Evolutionary conservation across 1,140 invertebrate species (phyloP).

Genomic region (Hydropsyche tenuis): DNA sequence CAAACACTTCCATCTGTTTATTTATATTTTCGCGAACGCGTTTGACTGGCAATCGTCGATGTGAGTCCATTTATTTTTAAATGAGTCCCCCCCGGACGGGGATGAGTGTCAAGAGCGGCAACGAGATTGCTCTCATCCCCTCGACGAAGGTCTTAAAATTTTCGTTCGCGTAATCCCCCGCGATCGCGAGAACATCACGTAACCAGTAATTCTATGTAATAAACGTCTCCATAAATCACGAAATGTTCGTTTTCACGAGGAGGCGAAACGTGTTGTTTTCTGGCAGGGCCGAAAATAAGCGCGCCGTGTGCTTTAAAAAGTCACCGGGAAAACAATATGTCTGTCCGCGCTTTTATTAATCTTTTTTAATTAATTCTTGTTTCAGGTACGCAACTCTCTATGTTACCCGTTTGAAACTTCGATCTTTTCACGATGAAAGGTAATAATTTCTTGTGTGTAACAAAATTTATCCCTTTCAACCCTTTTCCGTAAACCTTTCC

Average conservation of each 20-base stretch:
- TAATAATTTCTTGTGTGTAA: slow-evolving; percentile 16
- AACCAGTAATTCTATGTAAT: slow-evolving; percentile 46
- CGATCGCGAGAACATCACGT: slow-evolving; percentile 45
- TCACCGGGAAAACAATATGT: neutral
- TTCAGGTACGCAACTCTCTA: neutral
- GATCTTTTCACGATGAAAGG: neutral
- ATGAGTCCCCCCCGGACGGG: neutral
- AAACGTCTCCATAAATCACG: slow-evolving; percentile 46
- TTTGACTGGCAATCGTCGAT: neutral
- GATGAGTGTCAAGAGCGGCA: slow-evolving; percentile 8
- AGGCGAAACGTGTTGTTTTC: neutral
- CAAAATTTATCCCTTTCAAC: neutral
- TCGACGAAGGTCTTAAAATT: slow-evolving; percentile 14
- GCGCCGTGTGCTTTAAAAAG: neutral
- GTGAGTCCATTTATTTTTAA: slow-evolving; percentile 15
- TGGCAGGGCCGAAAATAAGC: neutral
- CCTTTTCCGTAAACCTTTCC: neutral
- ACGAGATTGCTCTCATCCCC: slow-evolving; percentile 6
- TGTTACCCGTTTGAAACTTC: no score
- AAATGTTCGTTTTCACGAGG: neutral
- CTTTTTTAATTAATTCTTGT: slow-evolving; percentile 6
- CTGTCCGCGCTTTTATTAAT: neutral
- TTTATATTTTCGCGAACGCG: neutral
- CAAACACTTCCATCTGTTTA: neutral
- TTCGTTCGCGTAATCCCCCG: slow-evolving; percentile 41